Evolutionary conservation across 2,113 vertebrate species (phyloP), one percentile per base, ranked within the genome.

Genomic region (Zapus hudsonius): DNA sequence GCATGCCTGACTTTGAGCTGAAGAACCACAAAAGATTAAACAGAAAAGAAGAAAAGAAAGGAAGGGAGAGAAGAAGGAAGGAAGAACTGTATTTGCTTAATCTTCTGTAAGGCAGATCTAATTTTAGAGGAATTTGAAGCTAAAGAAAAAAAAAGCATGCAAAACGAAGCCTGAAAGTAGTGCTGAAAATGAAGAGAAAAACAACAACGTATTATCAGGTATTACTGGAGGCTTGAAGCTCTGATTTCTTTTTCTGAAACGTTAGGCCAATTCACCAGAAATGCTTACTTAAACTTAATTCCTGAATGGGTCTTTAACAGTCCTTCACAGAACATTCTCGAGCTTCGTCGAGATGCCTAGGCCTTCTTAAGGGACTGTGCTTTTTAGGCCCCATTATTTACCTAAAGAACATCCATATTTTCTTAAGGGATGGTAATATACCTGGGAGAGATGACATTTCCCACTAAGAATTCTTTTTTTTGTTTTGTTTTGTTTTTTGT

Each of bases 241-340:
- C 7, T n/a, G 3, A 61, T 88, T 52, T 52, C 31, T 91, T 44
- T 64, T 79, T 86, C 44, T 84, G 27, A 95, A 94, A 44, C 64
- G 42, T 80, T 74, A n/a, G n/a, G n/a, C 31, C 74, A 67, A 5
- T 69, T 63, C 76, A 10, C 27, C 23, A 22, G 55, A 89, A 85
- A 61, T 90, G 33, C 29, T 90, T 76, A 16, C 22, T 17, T 42
- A 47, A 22, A 82, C 61, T 57, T 44, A 1, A 61, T 84, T 63
- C 70, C 72, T 86, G 47, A 10, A 4, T 19, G 29, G 12, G 6
- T 36, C 36, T 47, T 82, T 19, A 22, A 36, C 63, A 52, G 27
- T 72, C 20, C 25, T 74, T 74, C 40, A 11, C 42, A 84, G 33
- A 59, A 22, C n/a, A 55, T 80, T 44, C 4, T 42, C 63, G 44